Conservation (phyloP, 2,888 invertebrate genomes). For the Caenorhabditis sp. region DNA sequence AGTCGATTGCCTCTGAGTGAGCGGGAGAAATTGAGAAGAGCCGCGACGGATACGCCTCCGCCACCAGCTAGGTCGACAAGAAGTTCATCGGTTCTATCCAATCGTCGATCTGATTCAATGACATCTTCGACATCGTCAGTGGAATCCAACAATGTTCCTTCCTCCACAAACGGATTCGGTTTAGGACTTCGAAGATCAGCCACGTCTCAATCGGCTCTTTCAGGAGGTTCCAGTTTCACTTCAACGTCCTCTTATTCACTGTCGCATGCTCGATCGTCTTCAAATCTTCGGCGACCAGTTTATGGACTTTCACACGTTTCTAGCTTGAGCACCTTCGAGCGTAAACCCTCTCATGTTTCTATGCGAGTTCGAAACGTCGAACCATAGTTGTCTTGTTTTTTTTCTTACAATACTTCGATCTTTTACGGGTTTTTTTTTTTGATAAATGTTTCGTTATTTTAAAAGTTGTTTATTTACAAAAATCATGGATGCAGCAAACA, state of each 20-base stretch:
- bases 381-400: not conserved
- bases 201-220: conserved; percentile 35
- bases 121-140: conserved; percentile 29
- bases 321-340: conserved; percentile 57
- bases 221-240: conserved; percentile 33
- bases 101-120: conserved; percentile 29
- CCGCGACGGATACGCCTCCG: conserved; percentile 21
- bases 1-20: conserved; percentile 55
- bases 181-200: conserved; percentile 38
- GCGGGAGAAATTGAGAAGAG: conserved; percentile 32
- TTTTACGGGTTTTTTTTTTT: not conserved
- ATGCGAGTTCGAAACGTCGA: conserved; percentile 45
- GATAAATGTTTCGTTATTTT: not conserved
- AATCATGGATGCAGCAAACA: conserved; percentile 1
- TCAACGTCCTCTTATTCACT: conserved; percentile 42
- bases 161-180: conserved; percentile 9
- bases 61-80: conserved; percentile 20
- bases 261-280: conserved; percentile 36
- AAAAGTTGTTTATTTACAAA: not conserved
- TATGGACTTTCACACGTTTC: conserved; percentile 65
- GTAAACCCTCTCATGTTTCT: conserved; percentile 62
- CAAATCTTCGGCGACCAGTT: conserved; percentile 56
- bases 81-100: conserved; percentile 25
- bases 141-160: conserved; percentile 2
- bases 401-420: not conserved